These are phyloP conservation scores for Strix aluco DNA, from an alignment of 2,113 vertebrate species.

Conservation along the genomic window DNA sequence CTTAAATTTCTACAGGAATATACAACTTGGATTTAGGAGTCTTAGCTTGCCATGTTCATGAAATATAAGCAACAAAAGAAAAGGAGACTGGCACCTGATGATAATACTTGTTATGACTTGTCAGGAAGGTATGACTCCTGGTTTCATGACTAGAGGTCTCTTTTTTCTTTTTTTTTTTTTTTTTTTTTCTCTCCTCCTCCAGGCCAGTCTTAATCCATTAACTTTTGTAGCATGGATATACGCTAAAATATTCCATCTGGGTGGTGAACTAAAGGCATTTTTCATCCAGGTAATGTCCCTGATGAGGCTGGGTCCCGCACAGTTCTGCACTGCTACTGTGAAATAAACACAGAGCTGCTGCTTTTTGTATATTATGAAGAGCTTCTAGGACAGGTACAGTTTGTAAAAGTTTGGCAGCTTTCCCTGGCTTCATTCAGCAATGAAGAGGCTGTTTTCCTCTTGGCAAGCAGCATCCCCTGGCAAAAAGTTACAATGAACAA, in stretches of 20 bases:
- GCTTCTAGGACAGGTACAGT: not conserved
- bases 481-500: not conserved
- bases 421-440: not conserved
- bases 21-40: not conserved
- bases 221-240: not conserved
- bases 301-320: not conserved
- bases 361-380: not conserved
- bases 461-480: not conserved
- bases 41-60: not conserved
- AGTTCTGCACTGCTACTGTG: not conserved
- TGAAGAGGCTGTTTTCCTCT: not conserved
- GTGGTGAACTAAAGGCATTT: not conserved
- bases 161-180: not conserved
- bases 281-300: not conserved
- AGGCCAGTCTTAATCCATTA: not conserved
- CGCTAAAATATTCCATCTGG: not conserved
- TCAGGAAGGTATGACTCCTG: not conserved
- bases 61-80: not conserved
- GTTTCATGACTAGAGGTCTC: not conserved
- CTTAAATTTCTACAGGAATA: not conserved
- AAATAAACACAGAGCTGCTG: not conserved
- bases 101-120: not conserved
- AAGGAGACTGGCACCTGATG: not conserved
- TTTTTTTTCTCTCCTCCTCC: too few relatives aligned
- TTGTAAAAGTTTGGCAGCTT: not conserved